Evolutionary conservation across 2,888 invertebrate species (phyloP), one percentile per base, ranked within the genome.

Genomic region (Esperia sulphurella): DNA sequence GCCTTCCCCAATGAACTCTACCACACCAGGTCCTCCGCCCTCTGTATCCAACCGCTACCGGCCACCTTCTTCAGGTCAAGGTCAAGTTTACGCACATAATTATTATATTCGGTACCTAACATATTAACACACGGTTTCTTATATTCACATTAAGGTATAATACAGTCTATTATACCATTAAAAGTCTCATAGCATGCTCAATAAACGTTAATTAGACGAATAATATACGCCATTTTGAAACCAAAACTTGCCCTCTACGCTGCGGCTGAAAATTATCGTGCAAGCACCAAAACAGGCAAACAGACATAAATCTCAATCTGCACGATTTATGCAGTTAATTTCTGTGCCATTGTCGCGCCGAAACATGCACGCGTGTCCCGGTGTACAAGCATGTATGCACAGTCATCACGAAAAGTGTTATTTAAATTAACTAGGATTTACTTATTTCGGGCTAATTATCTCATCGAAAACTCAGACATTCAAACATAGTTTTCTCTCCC

Each of bases 301-400:
- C 68, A 66, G 41, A 61, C 60, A 65, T 77, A 71, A 77, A 72
- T 77, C 68, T 74, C 59, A 59, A 65, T 61, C 65, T 58, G 55
- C 51, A 51, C 54, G 64, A 77, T 79, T 80, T 75, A 75, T 68
- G 68, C 61, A 58, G 60, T 59, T 58, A 72, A 73, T 74, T 75
- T 71, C 66, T 73, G 73, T 61, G 57, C 52, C 51, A 60, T 58
- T 64, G 63, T 63, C 55, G 59, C 59, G 53, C 51, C 40, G 43
- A 43, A 51, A 55, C 49, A 54, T 55, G 49, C 55, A 51, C 54
- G 51, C 48, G 49, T 48, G 45, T 41, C 39, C 45, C 29, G 45
- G 31, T 41, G 49, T 37, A 43, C 48, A 49, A 46, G 53, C 53
- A 53, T 48, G 42, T 51, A 48, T 40, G 63, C 63, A 63, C 58